Percentiles rank a stretch among this genome's conserved stretches.
These are phyloP conservation scores for Peucedramus taeniatus DNA, from an alignment of 2,113 vertebrate species.

Conservation along the genomic window DNA sequence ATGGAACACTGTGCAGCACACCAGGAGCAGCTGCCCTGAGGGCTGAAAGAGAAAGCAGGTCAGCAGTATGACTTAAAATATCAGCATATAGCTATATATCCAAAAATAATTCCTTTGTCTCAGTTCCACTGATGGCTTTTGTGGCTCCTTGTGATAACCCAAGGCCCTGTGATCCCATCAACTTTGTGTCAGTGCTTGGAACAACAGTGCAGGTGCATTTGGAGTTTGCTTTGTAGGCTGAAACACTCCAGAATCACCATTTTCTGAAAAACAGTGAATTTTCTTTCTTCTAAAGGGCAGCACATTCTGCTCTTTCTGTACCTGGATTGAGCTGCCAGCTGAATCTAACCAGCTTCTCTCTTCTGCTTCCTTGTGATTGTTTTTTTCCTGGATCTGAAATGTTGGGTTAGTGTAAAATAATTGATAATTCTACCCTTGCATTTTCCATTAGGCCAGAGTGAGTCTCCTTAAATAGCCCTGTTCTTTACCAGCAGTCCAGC, in stretches of 20 bases:
- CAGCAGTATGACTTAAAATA: neutral
- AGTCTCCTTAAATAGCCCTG: constrained; percentile 46
- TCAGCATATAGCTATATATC: neutral
- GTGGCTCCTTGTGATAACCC: neutral
- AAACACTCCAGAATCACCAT: neutral
- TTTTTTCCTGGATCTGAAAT: constrained; percentile 31
- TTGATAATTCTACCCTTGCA: constrained; percentile 60
- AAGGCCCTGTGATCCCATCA: neutral
- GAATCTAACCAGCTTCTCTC: neutral
- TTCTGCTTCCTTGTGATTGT: neutral
- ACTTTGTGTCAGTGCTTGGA: neutral
- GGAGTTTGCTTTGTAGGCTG: neutral
- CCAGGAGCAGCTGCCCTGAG: neutral
- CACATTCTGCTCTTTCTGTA: neutral
- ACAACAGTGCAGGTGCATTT: neutral
- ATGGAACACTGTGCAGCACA: neutral
- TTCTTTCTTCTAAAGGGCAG: neutral
- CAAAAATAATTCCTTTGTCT: neutral
- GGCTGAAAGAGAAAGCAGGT: constrained; percentile 1
- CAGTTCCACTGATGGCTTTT: neutral
- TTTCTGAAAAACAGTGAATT: neutral
- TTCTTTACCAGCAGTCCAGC: constrained; percentile 46
- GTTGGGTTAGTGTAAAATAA: constrained; percentile 58
- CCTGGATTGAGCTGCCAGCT: neutral
- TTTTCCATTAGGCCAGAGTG: constrained; percentile 58